Evolutionary conservation across 2,888 invertebrate species (phyloP), one percentile per base, ranked within the genome.

Genomic region (Caenorhabditis wallacei): DNA sequence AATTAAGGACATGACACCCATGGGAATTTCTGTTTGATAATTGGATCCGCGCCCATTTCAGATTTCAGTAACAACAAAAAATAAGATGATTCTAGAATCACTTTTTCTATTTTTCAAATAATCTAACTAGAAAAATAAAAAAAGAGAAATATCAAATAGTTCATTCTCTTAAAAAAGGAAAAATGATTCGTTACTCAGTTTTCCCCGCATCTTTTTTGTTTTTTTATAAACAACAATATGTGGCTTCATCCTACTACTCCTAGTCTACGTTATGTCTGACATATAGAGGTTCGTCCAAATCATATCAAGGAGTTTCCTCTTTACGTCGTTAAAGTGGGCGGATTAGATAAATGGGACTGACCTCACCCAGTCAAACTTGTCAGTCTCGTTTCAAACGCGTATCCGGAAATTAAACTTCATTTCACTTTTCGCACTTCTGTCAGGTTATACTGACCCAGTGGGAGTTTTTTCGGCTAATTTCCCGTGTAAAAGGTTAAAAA

Each of bases 271-370:
- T 40, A 35, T 59, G 61, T 61, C 61, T 61, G 48, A 30, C 30
- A 48, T 26, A 48, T 64, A 11, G 18, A 48, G 35, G 35, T 51
- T 18, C 4, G 4, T 13, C 20, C 8, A 48, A 16, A 63, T 64
- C 30, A 18, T 48, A 51, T 64, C 18, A 51, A 18, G 35, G 30
- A 66, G 61, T 53, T 66, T 46, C 46, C 51, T 66, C 35, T 11
- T 4, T 53, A 66, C 53, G 66, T 66, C 53, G n/a, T 53, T 35
- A 24, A 53, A 53, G 66, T 66, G 66, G 66, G 66, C 37, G 66
- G 66, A 66, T 66, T 66, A 66, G 66, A 26, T 51, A 48, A 1
- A 2, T n/a, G 18, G 18, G 64, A 35, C 64, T 66, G 66, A 53
- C 66, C 53, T 66, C 53, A 64, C 20, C 11, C 20, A 53, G 51